Evolutionary conservation across 2,797 vertebrate species (phyloP).

Genomic region (Dryobates pubescens): DNA sequence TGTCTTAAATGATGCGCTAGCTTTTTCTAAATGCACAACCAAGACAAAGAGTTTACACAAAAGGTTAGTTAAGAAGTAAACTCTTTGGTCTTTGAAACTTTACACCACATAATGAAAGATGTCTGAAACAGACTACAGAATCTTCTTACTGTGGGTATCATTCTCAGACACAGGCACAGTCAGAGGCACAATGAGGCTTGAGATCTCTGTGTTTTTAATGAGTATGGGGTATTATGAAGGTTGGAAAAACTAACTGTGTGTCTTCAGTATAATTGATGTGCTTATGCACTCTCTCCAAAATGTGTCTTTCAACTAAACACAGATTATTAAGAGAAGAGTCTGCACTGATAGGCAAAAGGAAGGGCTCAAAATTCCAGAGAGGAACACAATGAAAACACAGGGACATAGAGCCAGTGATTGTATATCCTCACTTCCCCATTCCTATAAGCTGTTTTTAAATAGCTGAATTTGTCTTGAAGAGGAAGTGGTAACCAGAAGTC

Average conservation of each 20-base stretch:
- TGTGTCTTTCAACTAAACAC: fast-evolving
- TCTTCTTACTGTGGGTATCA: background rate
- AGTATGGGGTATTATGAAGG: background rate
- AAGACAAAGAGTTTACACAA: background rate
- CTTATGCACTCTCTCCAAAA: background rate
- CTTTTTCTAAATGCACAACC: background rate
- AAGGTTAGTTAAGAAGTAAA: background rate
- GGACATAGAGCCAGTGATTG: background rate
- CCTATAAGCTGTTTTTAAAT: background rate
- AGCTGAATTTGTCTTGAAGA: background rate
- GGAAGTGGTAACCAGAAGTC: background rate
- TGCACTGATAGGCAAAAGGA: background rate
- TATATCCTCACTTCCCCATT: background rate
- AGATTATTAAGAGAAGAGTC: background rate
- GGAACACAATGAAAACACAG: background rate
- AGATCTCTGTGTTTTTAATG: background rate
- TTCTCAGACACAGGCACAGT: background rate
- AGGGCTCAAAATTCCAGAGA: background rate
- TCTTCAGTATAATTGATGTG: background rate
- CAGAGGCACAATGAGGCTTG: background rate
- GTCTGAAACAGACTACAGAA: background rate
- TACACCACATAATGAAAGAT: background rate
- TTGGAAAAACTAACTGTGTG: background rate
- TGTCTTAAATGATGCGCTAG: background rate
- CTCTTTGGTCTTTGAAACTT: background rate